Evolutionary conservation across 2,888 invertebrate species (phyloP).

Genomic region (Tryphoninae sp.): DNA sequence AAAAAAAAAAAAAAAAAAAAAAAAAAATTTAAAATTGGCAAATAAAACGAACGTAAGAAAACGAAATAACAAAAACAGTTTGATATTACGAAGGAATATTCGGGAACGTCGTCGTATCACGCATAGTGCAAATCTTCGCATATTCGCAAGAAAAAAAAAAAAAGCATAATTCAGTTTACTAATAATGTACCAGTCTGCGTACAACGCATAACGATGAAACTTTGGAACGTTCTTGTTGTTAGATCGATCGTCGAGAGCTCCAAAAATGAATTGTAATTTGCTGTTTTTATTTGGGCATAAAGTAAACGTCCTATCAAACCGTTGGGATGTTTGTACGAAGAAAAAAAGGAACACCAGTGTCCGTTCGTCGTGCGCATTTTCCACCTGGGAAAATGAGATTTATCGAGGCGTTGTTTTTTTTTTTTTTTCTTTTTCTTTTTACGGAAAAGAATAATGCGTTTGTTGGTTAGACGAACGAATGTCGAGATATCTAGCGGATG

Average conservation of each 20-base stretch:
- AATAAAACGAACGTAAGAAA: too few species aligned
- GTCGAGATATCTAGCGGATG: not conserved
- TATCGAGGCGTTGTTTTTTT: not conserved
- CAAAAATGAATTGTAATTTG: conserved; percentile 65
- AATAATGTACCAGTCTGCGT: not conserved
- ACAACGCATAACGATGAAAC: not conserved
- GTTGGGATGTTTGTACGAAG: conserved; percentile 74
- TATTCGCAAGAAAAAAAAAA: not conserved
- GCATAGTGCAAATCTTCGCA: not conserved
- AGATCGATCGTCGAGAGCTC: conserved; percentile 13
- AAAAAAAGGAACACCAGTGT: conserved; percentile 22
- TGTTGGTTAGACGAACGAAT: conserved; percentile 12
- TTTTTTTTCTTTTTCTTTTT: conserved; percentile 22
- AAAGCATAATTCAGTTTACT: not conserved
- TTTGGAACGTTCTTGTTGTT: not conserved
- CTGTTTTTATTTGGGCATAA: conserved; percentile 74
- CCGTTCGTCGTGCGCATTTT: not conserved
- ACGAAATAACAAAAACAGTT: too few species aligned
- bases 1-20: not conserved
- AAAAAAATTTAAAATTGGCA: not conserved
- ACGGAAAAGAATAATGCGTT: not conserved
- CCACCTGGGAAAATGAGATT: not conserved
- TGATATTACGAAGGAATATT: too few species aligned
- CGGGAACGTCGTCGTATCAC: not conserved
- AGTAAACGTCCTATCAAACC: conserved; percentile 66